Base-by-base conservation (phyloP, 1,140 invertebrate species). In the Charaxes varanes region DNA sequence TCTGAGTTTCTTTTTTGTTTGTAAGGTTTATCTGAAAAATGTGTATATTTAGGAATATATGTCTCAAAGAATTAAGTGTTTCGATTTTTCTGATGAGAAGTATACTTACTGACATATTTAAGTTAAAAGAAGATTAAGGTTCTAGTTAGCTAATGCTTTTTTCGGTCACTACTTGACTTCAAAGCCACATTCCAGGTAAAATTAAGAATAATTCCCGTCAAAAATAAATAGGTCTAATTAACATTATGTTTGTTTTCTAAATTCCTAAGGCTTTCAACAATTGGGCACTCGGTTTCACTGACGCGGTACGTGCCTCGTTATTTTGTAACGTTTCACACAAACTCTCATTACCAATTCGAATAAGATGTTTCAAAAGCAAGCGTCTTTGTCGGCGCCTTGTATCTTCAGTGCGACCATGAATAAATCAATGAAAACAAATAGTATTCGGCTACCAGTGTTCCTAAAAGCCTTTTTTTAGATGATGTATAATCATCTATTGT, bases 381-480 rank as follows among this genome's bases (percentile, higher is more conserved):
- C 59, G 63, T 68, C 60, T 53, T 57, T 60, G 71, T 62, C 74
- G 78, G 78, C 72, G 61, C 65, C 72, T 74, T 77, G 50, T 74
- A 69, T 71, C 66, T 55, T 48, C 48, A 53, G 42, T 58, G 36
- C 58, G 72, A 76, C 77, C 78, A 78, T 82, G 74, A 79, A 82
- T 79, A 82, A 79, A 82, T 82, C 72, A 79, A 82, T 82, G 78
- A 82, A 82, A 82, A 82, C 78, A 79, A 82, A 79, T 82, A 82
- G 53, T 71, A 77, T 79, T 71, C 56, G 67, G 66, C 74, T 73
- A 74, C 78, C 66, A 74, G 74, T 79, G 52, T 82, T 72, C 62
- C 64, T 53, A 70, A 82, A 77, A 71, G 62, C 56, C 64, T 70
- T 71, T 77, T 67, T 68, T 52, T 27, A 52, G 73, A 64, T 67